Percentiles rank a stretch among this genome's conserved stretches.
These are phyloP conservation scores for Parochlus steinenii DNA, from an alignment of 2,888 invertebrate genomes.

Conservation along the genomic window DNA sequence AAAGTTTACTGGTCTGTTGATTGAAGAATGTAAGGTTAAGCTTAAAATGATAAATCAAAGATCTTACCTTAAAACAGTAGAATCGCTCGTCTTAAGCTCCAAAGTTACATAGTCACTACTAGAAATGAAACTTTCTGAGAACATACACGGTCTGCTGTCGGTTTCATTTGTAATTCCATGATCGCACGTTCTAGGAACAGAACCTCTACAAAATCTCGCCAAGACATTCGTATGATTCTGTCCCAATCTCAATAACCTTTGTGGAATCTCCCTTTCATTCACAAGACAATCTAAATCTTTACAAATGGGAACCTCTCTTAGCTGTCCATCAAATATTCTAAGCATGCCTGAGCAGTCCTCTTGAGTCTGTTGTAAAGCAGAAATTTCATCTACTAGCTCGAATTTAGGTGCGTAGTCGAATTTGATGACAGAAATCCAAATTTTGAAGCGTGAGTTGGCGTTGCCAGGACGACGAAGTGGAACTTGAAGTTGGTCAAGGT, in stretches of 20 bases:
- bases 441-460: conserved; percentile 51
- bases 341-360: conserved; percentile 69
- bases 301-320: conserved; percentile 57
- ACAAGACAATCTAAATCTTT: conserved; percentile 56
- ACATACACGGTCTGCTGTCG: conserved; percentile 53
- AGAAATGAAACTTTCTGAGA: conserved; percentile 69
- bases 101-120: conserved; percentile 65
- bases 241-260: conserved; percentile 38
- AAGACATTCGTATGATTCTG: conserved; percentile 56
- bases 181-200: conserved; percentile 68
- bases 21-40: no score
- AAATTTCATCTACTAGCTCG: conserved; percentile 27
- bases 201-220: conserved; percentile 66
- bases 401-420: conserved; percentile 61
- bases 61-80: conserved; percentile 67
- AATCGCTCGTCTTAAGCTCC: conserved; percentile 62
- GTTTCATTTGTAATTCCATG: conserved; percentile 47
- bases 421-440: conserved; percentile 75
- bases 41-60: no score
- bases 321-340: conserved; percentile 75
- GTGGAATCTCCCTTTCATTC: conserved; percentile 28
- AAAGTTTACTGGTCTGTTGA: conserved; percentile 62
- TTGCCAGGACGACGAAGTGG: conserved; percentile 35
- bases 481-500: conserved; percentile 33
- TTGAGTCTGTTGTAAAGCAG: conserved; percentile 37